Base-by-base conservation (phyloP, 2,113 vertebrate species). In the Budorcas taxicolor region DNA sequence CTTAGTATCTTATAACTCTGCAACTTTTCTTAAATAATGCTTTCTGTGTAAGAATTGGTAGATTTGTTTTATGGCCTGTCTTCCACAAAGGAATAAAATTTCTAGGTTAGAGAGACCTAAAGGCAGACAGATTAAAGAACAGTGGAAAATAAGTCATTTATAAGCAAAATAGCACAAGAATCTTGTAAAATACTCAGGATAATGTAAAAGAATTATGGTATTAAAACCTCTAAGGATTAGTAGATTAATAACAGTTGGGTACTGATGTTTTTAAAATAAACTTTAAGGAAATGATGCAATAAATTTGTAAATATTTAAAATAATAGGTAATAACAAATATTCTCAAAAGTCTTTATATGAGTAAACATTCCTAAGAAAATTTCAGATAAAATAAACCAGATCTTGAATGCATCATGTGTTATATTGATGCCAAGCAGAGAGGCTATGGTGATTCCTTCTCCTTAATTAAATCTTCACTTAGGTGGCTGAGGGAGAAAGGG, bases 291-390 rank as follows among this genome's bases (percentile, higher is more conserved):
- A 85, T 76, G 8, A 64, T 40, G 40, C 16, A 86, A 43, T 58
- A 45, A 47, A 81, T 84, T 43, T 57, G 17, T 64, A 89, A 95
- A 82, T 50, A 95, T 52, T 83, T 91, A 80, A 91, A 74, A 57
- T 89, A 89, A 81, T 15, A 36, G 7, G 33, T 67, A 52, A 14
- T 85, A 19, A 88, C 43, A 93, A 45, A 81, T 84, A 91, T 17
- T 82, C 43, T 91, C 27, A 71, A 88, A 90, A 12, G 8, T 2
- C 0, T 58, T 88, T 88, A 17, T 57, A 19, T 82, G 15, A 94
- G 90, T 93, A 93, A 89, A 74, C 58, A 36, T 94, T 82, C 86
- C 85, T 83, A 84, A 71, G 19, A 90, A 90, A 60, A 90, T 47
- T 90, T 60, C 52, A 94, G 80, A 64, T 90, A 40, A 90, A 43